Evolutionary conservation across 2,888 invertebrate genomes (phyloP).

Genomic region (Gibbula magus): DNA sequence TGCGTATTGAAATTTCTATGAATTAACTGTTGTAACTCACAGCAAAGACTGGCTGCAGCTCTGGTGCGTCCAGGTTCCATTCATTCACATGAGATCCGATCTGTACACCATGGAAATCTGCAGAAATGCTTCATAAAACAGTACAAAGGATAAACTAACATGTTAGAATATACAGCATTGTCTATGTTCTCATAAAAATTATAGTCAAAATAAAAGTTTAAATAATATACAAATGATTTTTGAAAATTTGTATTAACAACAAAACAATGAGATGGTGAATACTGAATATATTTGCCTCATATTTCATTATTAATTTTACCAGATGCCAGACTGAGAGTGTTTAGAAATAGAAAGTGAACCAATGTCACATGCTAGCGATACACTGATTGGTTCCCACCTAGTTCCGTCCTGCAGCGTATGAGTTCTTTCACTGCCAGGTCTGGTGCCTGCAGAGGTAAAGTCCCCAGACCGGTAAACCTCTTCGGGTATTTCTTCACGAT

Average conservation of each 20-base stretch:
- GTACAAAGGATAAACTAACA: too few species aligned
- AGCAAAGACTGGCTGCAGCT: constrained; percentile 77
- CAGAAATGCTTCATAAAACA: not conserved
- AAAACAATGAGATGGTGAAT: too few species aligned
- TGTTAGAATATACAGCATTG: too few species aligned
- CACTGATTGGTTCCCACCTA: too few species aligned
- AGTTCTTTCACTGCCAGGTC: constrained; percentile 77
- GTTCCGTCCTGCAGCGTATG: constrained; percentile 74
- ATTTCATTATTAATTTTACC: too few species aligned
- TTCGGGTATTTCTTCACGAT: constrained; percentile 75
- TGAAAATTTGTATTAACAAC: too few species aligned
- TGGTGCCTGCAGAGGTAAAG: constrained; percentile 78
- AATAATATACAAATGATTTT: not conserved
- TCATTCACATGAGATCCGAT: constrained; percentile 79
- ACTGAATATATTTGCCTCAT: too few species aligned
- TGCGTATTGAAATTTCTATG: too few species aligned
- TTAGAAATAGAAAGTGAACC: too few species aligned
- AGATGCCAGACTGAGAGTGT: too few species aligned
- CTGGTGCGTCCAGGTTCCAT: constrained; percentile 77
- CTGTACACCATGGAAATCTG: constrained; percentile 77
- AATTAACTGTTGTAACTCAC: constrained; percentile 68
- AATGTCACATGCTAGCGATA: too few species aligned
- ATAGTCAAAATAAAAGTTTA: not conserved
- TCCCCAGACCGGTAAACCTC: constrained; percentile 78
- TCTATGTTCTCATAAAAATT: not conserved